Evolutionary conservation across 2,113 vertebrate genomes (phyloP).

Genomic region (Atherinomorus stipes): DNA sequence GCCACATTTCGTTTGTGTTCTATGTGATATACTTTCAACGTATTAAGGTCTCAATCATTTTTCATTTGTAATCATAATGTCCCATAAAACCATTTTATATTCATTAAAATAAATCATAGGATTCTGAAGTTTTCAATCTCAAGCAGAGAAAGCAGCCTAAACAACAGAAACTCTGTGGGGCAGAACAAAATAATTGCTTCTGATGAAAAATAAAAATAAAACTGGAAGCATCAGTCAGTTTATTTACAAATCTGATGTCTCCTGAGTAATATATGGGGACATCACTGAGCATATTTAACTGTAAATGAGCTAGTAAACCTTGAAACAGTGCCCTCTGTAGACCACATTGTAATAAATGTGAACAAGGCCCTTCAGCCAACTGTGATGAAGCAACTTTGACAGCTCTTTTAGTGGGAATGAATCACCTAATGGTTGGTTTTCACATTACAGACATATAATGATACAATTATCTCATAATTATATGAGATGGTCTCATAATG

Average conservation of each 20-base stretch:
- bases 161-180: constrained; percentile 14
- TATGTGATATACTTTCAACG: constrained; percentile 2
- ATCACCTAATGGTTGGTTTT: not conserved
- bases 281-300: constrained; percentile 4
- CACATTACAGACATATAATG: constrained; percentile 15
- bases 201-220: constrained; percentile 45
- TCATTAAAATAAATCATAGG: constrained; percentile 16
- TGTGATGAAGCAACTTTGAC: not conserved
- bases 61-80: not conserved
- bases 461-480: not conserved
- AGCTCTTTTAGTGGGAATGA: not conserved
- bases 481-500: not conserved
- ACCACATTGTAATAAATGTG: constrained; percentile 7
- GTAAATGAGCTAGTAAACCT: constrained; percentile 10
- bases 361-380: not conserved
- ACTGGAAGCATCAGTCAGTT: constrained; percentile 32
- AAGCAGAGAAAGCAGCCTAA: constrained; percentile 22
- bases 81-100: not conserved
- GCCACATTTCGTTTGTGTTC: constrained; percentile 1
- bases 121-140: constrained; percentile 7
- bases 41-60: constrained; percentile 1
- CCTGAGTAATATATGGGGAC: constrained; percentile 9
- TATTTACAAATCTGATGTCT: constrained; percentile 21
- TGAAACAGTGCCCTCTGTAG: constrained; percentile 75
- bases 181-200: constrained; percentile 8